Conservation (phyloP, 2,888 invertebrate genomes). For the Cylindroiulus punctatus region DNA sequence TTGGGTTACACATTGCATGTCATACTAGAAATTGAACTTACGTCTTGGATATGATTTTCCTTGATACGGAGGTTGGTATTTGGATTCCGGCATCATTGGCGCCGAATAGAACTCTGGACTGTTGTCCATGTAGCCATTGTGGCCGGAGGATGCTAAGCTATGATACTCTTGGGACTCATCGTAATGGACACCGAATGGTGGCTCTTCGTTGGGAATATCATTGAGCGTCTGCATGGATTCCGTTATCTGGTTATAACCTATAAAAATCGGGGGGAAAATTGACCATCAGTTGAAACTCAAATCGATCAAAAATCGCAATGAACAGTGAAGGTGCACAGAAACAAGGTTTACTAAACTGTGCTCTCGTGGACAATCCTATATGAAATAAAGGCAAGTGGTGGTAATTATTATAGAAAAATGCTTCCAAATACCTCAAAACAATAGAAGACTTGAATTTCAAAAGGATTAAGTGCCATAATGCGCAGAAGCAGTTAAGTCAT, state of each 20-base stretch:
- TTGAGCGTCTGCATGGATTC: constrained; percentile 58
- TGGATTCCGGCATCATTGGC: constrained; percentile 57
- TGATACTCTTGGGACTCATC: constrained; percentile 58
- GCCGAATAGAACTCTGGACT: constrained; percentile 57
- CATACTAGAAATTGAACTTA: constrained; percentile 24
- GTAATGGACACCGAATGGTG: constrained; percentile 54
- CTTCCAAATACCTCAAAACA: no score
- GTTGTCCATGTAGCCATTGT: constrained; percentile 57
- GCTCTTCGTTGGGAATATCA: constrained; percentile 57
- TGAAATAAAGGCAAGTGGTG: no score
- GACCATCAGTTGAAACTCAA: neutral
- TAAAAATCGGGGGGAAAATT: neutral
- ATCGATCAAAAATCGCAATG: neutral
- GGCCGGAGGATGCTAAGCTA: constrained; percentile 54
- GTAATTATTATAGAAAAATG: no score
- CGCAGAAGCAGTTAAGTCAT: no score
- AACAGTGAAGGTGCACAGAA: neutral
- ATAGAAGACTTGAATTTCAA: no score
- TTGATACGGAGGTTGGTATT: constrained; percentile 56
- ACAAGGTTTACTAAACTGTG: neutral
- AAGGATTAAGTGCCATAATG: no score
- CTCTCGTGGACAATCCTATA: no score
- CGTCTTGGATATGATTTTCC: constrained; percentile 55
- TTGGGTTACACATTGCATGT: neutral
- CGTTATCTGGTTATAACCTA: constrained; percentile 57